Conservation (phyloP, 2,113 vertebrate species). For the Crotalus viridis region DNA sequence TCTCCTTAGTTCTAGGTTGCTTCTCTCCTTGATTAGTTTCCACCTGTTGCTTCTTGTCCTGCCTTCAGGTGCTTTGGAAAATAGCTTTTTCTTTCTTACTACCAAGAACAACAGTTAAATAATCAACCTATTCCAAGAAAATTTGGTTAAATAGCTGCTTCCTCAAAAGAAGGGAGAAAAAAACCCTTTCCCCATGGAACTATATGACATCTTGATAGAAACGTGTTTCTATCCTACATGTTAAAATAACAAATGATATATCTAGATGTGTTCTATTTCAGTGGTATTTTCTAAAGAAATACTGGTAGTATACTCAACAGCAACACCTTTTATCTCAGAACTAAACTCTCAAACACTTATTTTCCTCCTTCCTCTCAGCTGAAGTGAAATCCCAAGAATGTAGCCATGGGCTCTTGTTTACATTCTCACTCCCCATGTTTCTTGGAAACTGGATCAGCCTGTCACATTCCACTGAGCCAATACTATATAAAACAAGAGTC, state of each 20-base stretch:
- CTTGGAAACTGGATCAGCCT: conserved; percentile 68
- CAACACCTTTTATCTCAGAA: conserved; percentile 55
- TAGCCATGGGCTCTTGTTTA: conserved; percentile 62
- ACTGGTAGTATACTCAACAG: conserved; percentile 33
- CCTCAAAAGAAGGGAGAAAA: neutral
- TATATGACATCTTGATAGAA: neutral
- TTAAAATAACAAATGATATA: neutral
- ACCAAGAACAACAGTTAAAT: neutral
- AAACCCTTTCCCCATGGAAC: neutral
- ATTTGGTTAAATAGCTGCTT: neutral
- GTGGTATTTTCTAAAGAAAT: neutral
- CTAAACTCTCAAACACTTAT: conserved; percentile 55
- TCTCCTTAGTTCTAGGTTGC: too few species aligned
- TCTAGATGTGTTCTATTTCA: neutral
- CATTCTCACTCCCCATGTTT: conserved; percentile 66
- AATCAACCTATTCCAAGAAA: neutral
- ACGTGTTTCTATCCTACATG: neutral
- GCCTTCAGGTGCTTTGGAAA: too few species aligned
- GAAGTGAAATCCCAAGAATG: conserved; percentile 74
- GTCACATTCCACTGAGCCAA: conserved; percentile 60
- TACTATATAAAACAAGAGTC: conserved; percentile 21
- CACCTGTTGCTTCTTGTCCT: too few species aligned
- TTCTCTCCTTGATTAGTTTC: too few species aligned
- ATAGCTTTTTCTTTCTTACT: neutral
- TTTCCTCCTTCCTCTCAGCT: conserved; percentile 62